phyloP scores from a whole-genome alignment of 2,888 invertebrate species.

The Eupithecia exiguata region DNA sequence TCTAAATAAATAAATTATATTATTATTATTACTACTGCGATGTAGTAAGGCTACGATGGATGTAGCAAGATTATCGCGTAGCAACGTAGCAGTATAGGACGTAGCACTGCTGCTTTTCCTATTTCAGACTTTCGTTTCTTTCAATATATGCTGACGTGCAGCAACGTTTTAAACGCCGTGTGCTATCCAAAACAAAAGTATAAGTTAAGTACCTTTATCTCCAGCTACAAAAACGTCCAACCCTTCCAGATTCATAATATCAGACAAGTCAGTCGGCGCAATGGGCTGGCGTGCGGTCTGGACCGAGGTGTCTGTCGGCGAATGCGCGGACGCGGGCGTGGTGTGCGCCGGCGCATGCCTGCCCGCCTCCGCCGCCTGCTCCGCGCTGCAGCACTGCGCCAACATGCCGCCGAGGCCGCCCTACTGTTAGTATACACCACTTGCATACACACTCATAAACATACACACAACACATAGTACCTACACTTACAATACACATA shows the following conservation, averaged over 20 bases:
- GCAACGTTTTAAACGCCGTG: not conserved
- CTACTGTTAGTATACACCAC: constrained; percentile 88
- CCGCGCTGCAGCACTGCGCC: constrained; percentile 89
- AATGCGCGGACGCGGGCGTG: constrained; percentile 53
- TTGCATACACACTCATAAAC: constrained; percentile 15
- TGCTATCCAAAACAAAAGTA: not conserved
- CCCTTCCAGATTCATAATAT: constrained; percentile 92
- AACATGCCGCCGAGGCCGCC: constrained; percentile 79
- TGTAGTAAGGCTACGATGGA: not conserved
- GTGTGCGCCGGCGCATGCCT: constrained; percentile 69
- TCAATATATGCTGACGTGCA: not conserved
- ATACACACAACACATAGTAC: not conserved
- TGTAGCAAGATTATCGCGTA: not conserved
- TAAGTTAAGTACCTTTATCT: not conserved
- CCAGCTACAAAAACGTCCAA: not conserved
- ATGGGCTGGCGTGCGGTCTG: constrained; percentile 96
- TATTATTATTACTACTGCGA: no score
- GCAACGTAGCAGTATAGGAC: not conserved
- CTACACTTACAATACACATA: not conserved
- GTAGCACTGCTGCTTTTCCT: not conserved
- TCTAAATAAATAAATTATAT: no score
- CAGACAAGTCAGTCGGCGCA: constrained; percentile 97
- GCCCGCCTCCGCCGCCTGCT: constrained; percentile 74
- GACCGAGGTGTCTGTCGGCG: constrained; percentile 92
- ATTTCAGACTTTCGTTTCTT: not conserved